Conservation (phyloP, 2,888 invertebrate genomes). For the Pegoplata infirma region DNA sequence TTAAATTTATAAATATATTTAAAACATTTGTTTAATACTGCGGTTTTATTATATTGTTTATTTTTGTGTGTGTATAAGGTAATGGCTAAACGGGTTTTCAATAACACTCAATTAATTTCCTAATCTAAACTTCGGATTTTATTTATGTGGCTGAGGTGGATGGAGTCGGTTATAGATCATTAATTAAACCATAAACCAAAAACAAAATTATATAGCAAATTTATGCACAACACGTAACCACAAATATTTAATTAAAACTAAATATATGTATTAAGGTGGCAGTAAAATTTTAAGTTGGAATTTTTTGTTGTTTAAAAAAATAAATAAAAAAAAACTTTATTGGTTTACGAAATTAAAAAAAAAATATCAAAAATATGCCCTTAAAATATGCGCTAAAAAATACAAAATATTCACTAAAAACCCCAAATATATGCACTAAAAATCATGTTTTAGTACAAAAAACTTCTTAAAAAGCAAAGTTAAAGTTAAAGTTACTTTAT, state of each 20-base stretch:
- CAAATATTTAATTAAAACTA: constrained; percentile 51
- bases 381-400: too few relatives aligned
- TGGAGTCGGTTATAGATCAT: constrained; percentile 17
- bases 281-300: not conserved
- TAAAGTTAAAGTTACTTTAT: too few relatives aligned
- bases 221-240: constrained; percentile 43
- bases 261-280: not conserved
- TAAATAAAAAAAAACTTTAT: too few relatives aligned
- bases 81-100: constrained; percentile 5
- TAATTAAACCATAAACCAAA: constrained; percentile 38
- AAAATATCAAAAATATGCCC: too few relatives aligned
- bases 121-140: not conserved
- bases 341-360: too few relatives aligned
- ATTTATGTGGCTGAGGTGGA: not conserved
- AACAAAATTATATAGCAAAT: constrained; percentile 31
- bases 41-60: not conserved
- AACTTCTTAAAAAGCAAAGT: too few relatives aligned
- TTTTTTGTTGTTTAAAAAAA: too few relatives aligned
- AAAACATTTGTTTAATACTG: not conserved
- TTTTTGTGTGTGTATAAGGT: too few relatives aligned
- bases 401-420: too few relatives aligned
- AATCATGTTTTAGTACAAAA: too few relatives aligned
- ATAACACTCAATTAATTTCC: constrained; percentile 30
- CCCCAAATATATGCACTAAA: too few relatives aligned
- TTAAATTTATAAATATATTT: too few relatives aligned